These are phyloP conservation scores for Anguilla pacifica DNA, from an alignment of 2,797 vertebrate species.

Conservation along the genomic window DNA sequence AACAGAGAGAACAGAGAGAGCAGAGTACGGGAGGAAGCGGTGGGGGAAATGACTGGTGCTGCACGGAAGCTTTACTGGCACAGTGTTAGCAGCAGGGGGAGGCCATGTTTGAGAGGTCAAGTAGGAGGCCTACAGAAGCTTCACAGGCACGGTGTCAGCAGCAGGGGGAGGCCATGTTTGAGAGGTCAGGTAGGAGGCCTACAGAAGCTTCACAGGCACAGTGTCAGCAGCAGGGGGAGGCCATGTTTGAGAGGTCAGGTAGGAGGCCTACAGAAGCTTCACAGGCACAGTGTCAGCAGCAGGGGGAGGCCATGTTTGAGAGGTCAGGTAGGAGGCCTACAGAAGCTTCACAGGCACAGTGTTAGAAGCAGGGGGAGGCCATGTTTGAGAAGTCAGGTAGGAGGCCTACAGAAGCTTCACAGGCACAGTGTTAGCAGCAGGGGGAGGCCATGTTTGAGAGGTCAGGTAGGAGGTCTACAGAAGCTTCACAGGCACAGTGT, in stretches of 20 bases:
- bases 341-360: too few species aligned
- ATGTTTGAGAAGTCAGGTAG: background rate
- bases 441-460: background rate
- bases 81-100: background rate
- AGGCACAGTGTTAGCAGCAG: background rate
- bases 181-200: constrained; percentile 31
- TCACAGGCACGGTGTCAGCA: background rate
- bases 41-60: background rate
- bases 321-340: constrained; percentile 52
- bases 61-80: background rate
- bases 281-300: background rate
- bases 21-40: constrained; percentile 26
- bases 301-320: background rate
- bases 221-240: background rate
- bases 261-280: constrained; percentile 51
- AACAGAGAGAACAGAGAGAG: background rate
- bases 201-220: constrained; percentile 45
- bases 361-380: background rate
- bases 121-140: constrained; percentile 51
- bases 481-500: background rate
- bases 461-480: constrained; percentile 53
- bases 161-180: background rate
- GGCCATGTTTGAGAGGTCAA: background rate
- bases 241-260: background rate
- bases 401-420: constrained; percentile 52